Evolutionary conservation across 2,888 invertebrate species (phyloP).

Genomic region (Nymphalis urticae): DNA sequence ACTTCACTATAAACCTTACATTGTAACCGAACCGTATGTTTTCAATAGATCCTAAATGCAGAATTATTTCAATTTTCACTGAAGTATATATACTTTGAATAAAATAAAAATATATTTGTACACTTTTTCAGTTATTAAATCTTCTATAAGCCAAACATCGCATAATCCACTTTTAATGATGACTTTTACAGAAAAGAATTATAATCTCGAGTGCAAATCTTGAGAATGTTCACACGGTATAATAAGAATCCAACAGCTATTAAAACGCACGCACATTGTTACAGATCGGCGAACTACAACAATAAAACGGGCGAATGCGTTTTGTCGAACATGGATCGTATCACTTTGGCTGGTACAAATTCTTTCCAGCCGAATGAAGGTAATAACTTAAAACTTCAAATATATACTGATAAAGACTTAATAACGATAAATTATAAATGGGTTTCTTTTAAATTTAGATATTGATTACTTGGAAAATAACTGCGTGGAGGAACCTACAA

Average conservation of each 20-base stretch:
- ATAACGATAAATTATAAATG: constrained; percentile 12
- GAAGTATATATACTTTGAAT: background rate
- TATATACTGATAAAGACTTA: background rate
- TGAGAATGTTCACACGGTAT: constrained; percentile 72
- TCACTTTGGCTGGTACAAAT: constrained; percentile 91
- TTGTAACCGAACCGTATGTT: constrained; percentile 6
- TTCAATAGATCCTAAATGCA: background rate
- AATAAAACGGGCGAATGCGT: constrained; percentile 92
- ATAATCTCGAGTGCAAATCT: constrained; percentile 44
- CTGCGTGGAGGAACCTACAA: constrained; percentile 96
- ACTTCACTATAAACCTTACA: constrained; percentile 20
- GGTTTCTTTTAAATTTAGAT: constrained; percentile 52
- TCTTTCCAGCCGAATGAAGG: constrained; percentile 87
- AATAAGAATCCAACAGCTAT: constrained; percentile 54
- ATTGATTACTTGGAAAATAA: constrained; percentile 95
- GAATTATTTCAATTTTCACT: background rate
- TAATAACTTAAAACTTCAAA: constrained; percentile 42
- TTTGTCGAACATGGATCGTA: constrained; percentile 94
- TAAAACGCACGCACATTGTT: constrained; percentile 55
- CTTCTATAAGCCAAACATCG: constrained; percentile 11
- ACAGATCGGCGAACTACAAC: constrained; percentile 95
- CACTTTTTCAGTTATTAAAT: constrained; percentile 14
- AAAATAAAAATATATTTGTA: background rate
- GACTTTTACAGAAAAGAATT: constrained; percentile 45
- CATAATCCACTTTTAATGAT: constrained; percentile 23